Evolutionary conservation across 2,797 vertebrate genomes (phyloP).

Genomic region (Mareca strepera): DNA sequence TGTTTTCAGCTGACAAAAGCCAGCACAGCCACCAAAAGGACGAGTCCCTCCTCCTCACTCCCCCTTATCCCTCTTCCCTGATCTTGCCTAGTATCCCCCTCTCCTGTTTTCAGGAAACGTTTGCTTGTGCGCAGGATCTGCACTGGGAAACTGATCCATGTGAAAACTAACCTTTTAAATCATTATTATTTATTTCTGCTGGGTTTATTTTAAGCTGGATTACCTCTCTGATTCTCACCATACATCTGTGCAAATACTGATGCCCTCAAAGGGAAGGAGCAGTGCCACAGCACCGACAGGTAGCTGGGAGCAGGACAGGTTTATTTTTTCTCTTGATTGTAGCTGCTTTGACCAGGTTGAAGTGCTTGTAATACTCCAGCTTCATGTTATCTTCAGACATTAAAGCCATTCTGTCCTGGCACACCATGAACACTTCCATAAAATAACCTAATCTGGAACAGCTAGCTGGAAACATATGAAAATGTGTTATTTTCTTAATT

Average conservation of each 20-base stretch:
- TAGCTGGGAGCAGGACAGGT: background rate
- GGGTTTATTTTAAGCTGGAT: background rate
- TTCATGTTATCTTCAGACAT: background rate
- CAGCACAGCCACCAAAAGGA: background rate
- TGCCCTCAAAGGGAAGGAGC: background rate
- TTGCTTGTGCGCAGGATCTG: background rate
- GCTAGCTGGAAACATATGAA: background rate
- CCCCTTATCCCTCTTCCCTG: background rate
- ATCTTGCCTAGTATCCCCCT: fast-evolving
- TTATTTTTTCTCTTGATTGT: background rate
- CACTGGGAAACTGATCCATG: background rate
- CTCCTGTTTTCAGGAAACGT: background rate
- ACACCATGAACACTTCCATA: background rate
- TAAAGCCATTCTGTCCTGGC: background rate
- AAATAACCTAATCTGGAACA: background rate
- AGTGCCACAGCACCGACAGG: background rate
- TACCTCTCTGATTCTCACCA: background rate
- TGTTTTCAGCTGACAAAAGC: background rate
- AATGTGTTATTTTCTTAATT: background rate
- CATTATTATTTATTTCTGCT: background rate
- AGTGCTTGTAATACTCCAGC: background rate
- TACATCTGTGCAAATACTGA: background rate
- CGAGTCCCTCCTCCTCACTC: fast-evolving
- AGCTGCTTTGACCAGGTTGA: background rate
- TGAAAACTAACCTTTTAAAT: background rate